Base-by-base conservation (phyloP, 2,113 vertebrate genomes). In the Trichomycterus rosablanca region DNA sequence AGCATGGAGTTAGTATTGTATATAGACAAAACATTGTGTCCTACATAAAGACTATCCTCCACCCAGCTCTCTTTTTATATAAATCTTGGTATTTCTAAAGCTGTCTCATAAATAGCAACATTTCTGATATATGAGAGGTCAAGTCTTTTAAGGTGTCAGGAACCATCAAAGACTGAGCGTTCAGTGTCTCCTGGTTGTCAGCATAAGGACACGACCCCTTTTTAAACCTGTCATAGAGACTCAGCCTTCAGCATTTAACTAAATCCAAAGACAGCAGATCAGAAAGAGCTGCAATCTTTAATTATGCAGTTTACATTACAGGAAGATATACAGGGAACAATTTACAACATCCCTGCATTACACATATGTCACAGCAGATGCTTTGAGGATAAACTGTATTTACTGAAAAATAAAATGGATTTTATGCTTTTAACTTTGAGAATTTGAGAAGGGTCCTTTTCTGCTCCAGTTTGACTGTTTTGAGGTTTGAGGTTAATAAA, bases 151-250 rank as follows among this genome's bases (percentile, higher is more conserved):
- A 44, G 20, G 40, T 52, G 60, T 32, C 48, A 63, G 18, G 18
- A 63, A 39, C 44, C 46, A 11, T 59, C 48, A 64, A 18, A 22
- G 48, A n/a, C 61, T 40, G n/a, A 26, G 11, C 39, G 20, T 39
- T 57, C 63, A 48, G 52, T 40, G 48, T 18, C 22, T 59, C 40
- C 59, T 23, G 19, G 16, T 50, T 63, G 52, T 58, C 44, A 53
- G 40, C 5, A 43, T 6, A 12, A 20, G 48, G 28, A 67, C 23
- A 60, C 10, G 23, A 61, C 40, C 59, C 18, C 4, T 54, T 28
- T 32, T 24, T n/a, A 40, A 52, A 39, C 14, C 50, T 54, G 50
- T 37, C 49, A 16, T 15, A n/a, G 61, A 37, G 32, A 39, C 34
- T 26, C 20, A 64, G 51, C 30, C 40, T 18, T 28, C 42, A 19